These are phyloP conservation scores for Heliopora coerulea DNA, from an alignment of 92 coral and sea anemone genomes.

Conservation along the genomic window DNA sequence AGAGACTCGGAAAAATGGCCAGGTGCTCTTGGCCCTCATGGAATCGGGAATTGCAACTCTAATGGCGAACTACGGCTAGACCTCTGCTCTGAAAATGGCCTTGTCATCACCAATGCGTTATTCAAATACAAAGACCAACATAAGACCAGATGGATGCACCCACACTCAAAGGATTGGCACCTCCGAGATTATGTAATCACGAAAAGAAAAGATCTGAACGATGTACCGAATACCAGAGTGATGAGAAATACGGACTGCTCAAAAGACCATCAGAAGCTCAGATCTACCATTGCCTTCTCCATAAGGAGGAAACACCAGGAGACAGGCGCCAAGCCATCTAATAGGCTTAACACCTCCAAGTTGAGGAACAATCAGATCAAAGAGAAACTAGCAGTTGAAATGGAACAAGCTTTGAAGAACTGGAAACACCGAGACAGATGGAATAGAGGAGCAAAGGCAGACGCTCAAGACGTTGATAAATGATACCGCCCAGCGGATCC, in stretches of 20 bases:
- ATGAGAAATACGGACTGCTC: constrained; percentile 33
- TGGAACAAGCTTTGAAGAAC: too few relatives aligned
- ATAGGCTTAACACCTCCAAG: not conserved
- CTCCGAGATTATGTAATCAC: constrained; percentile 30
- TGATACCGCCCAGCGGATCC: constrained; percentile 19
- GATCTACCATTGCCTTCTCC: not conserved
- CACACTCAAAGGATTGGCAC: constrained; percentile 54
- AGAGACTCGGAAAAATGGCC: constrained; percentile 40
- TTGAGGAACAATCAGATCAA: not conserved
- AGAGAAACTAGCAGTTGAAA: not conserved
- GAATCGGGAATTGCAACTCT: constrained; percentile 43
- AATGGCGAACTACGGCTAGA: constrained; percentile 51
- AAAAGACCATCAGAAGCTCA: constrained; percentile 20
- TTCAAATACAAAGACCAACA: not conserved
- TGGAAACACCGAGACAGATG: not conserved
- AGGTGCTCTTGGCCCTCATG: constrained; percentile 53
- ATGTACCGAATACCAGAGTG: too few relatives aligned
- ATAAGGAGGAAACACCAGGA: not conserved
- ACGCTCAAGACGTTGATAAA: constrained; percentile 4
- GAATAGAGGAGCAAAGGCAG: constrained; percentile 28
- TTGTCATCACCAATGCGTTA: constrained; percentile 29
- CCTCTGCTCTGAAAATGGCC: constrained; percentile 37
- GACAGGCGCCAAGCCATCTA: not conserved
- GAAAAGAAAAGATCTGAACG: too few relatives aligned
- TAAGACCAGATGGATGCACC: constrained; percentile 55